These are phyloP conservation scores for Lithophane leautieri DNA, from an alignment of 2,888 invertebrate genomes.

Conservation along the genomic window DNA sequence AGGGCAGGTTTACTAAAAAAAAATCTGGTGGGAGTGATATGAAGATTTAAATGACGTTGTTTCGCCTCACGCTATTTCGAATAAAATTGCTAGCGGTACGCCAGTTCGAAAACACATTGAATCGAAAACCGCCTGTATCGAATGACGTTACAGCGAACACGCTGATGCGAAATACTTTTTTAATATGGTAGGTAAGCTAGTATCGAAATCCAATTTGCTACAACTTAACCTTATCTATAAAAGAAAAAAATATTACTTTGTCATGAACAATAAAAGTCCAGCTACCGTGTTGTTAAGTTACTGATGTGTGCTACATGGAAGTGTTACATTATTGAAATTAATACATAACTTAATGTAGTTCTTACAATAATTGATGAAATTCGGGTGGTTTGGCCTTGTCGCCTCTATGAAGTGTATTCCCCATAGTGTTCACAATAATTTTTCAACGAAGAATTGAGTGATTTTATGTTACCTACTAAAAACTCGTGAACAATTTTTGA, in stretches of 20 bases:
- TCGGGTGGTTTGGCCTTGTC: slow-evolving; percentile 31
- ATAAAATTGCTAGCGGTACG: too few relatives aligned
- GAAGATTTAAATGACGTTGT: too few relatives aligned
- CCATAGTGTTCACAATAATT: slow-evolving; percentile 4
- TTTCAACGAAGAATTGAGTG: not conserved
- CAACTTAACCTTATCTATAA: not conserved
- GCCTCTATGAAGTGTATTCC: slow-evolving; percentile 16
- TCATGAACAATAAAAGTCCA: slow-evolving; percentile 4
- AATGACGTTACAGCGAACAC: too few relatives aligned
- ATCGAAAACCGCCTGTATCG: too few relatives aligned
- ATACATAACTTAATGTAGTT: slow-evolving; percentile 13
- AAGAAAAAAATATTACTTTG: not conserved
- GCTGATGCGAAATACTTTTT: too few relatives aligned
- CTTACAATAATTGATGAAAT: slow-evolving; percentile 29
- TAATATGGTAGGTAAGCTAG: too few relatives aligned
- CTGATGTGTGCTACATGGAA: slow-evolving; percentile 13
- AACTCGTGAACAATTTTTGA: not conserved
- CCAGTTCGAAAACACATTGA: too few relatives aligned
- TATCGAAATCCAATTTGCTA: too few relatives aligned
- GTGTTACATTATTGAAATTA: slow-evolving; percentile 32
- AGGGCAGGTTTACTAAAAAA: too few relatives aligned
- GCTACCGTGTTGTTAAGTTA: slow-evolving; percentile 13
- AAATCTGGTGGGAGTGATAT: too few relatives aligned
- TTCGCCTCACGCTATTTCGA: too few relatives aligned
- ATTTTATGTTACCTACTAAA: not conserved